Conservation (phyloP, 1,140 invertebrate species). For the Drosophila watanabei region DNA sequence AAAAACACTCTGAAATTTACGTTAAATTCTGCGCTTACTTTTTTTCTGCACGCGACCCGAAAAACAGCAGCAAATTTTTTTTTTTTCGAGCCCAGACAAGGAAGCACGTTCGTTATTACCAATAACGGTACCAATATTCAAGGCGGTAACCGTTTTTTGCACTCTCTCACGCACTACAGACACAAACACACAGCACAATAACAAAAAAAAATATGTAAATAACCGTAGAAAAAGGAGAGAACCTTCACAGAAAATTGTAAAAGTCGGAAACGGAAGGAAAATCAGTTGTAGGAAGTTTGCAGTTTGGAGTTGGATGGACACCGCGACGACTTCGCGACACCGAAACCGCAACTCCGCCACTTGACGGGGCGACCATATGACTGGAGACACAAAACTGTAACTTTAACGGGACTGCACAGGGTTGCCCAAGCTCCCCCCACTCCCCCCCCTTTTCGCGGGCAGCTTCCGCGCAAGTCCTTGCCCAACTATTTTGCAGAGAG, state of each 20-base stretch:
- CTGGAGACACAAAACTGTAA: slow-evolving; percentile 27
- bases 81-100: slow-evolving; percentile 50
- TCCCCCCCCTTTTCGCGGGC: slow-evolving; percentile 7
- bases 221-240: slow-evolving; percentile 26
- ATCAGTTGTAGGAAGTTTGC: slow-evolving; percentile 16
- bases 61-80: slow-evolving; percentile 25
- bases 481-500: slow-evolving; percentile 36
- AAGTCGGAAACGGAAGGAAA: slow-evolving; percentile 34
- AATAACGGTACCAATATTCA: slow-evolving; percentile 16
- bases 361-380: slow-evolving; percentile 61
- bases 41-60: slow-evolving; percentile 71
- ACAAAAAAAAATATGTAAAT: slow-evolving; percentile 7
- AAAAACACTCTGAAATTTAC: slow-evolving; percentile 50
- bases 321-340: slow-evolving; percentile 43
- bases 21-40: slow-evolving; percentile 75
- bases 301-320: slow-evolving; percentile 38
- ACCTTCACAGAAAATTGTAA: slow-evolving; percentile 2
- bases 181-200: slow-evolving; percentile 10
- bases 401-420: slow-evolving; percentile 13
- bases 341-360: slow-evolving; percentile 54
- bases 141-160: slow-evolving; percentile 58
- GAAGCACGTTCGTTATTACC: slow-evolving; percentile 72
- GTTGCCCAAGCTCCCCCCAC: slow-evolving; percentile 10
- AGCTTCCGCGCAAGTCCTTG: slow-evolving; percentile 81
- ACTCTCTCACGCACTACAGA: slow-evolving; percentile 5